Base-by-base conservation (phyloP, 2,888 invertebrate genomes). In the Mythimna vitellina region DNA sequence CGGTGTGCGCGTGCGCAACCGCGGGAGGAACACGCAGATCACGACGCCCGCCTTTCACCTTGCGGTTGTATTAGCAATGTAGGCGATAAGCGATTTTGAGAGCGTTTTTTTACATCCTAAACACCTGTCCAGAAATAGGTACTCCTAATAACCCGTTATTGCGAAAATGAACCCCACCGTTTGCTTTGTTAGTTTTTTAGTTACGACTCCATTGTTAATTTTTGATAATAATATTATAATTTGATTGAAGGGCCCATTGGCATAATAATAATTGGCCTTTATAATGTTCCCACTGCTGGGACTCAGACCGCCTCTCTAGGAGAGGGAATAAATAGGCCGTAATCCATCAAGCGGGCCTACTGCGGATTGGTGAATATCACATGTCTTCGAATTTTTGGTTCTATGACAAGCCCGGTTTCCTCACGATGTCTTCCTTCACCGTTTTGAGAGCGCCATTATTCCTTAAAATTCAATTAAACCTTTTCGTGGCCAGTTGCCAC, bases 1-100 rank as follows among this genome's bases (percentile, higher is more conserved):
- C 84, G 65, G 80, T 83, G 80, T 83, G 88, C 82, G 89, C 89
- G 87, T 81, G 89, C 85, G 89, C 90, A 80, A 81, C 87, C 83
- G 86, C 87, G 82, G 87, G 78, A 83, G 85, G 83, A 83, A 81
- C 86, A 82, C 87, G 84, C 86, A 73, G 75, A 81, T 81, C 81
- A 87, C 84, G 84, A 85, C 70, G 78, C 67, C 86, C 87, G 89
- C 89, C 91, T 93, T 93, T 92, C 93, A 93, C 92, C 91, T 92
- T 81, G 84, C 85, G 70, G 61, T 63, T 63, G 72, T 66, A 73
- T 57, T 74, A 66, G 56, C 56, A 81, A 60, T 73, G 74, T n/a
- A 5, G 73, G 73, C 73, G 72, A 80, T 14, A 7, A 56, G 72
- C 79, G 73, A 57, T 76, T 73, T 69, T 29, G 4, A 56, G 42